These are phyloP conservation scores for Scaeva pyrastri DNA, from an alignment of 2,888 invertebrate genomes.

Conservation along the genomic window DNA sequence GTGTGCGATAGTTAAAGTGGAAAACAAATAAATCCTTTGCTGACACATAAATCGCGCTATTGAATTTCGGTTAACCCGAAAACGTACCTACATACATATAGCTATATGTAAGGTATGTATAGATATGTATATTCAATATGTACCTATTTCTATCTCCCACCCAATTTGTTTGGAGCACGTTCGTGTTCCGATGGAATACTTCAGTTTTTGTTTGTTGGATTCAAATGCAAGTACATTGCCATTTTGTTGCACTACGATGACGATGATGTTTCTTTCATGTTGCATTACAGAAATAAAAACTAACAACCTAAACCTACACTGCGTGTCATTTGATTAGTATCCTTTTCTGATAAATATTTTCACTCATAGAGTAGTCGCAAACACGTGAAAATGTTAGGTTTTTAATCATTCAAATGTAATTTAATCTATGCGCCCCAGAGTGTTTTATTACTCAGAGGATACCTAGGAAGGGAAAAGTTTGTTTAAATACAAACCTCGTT, in stretches of 20 bases:
- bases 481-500: constrained; percentile 14
- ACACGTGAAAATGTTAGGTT: too few species aligned
- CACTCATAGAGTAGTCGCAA: too few species aligned
- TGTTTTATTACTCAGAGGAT: constrained; percentile 3
- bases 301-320: constrained; percentile 1
- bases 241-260: constrained; percentile 10
- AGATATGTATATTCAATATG: neutral
- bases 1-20: constrained; percentile 7
- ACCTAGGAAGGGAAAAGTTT: constrained; percentile 11
- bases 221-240: neutral
- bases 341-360: too few species aligned
- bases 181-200: constrained; percentile 11
- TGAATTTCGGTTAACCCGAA: constrained; percentile 43
- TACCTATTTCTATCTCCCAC: constrained; percentile 7
- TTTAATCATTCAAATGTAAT: neutral
- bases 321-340: neutral
- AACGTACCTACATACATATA: neutral
- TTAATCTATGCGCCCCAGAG: neutral
- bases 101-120: too few species aligned
- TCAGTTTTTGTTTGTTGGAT: constrained; percentile 5
- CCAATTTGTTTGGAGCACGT: constrained; percentile 49
- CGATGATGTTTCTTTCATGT: neutral
- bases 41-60: constrained; percentile 50
- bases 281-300: constrained; percentile 24
- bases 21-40: constrained; percentile 40